Conservation (phyloP, 2,797 vertebrate species). For the Rhinichthys osculus region DNA sequence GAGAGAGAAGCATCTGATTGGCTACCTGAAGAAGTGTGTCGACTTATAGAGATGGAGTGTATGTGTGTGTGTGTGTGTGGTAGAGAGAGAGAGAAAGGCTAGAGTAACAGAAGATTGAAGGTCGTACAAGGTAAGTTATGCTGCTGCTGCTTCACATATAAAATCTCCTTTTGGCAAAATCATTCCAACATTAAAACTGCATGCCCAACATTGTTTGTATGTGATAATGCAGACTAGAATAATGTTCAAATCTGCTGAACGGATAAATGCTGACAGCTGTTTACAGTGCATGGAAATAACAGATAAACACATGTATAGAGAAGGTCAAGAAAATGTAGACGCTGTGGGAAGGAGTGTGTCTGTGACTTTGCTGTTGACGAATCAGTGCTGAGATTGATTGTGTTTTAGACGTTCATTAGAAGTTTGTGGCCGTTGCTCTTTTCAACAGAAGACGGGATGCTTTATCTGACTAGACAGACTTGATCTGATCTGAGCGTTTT, state of each 20-base stretch:
- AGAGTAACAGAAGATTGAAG: conserved; percentile 42
- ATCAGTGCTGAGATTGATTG: neutral
- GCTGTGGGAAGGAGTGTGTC: neutral
- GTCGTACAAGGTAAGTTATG: conserved; percentile 51
- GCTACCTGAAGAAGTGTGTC: conserved; percentile 36
- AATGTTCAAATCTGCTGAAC: neutral
- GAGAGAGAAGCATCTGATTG: conserved; percentile 36
- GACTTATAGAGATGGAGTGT: neutral
- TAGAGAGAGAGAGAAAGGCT: conserved; percentile 2
- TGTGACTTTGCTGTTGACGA: neutral
- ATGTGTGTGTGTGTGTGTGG: neutral
- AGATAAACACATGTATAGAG: neutral
- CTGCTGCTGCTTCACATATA: neutral
- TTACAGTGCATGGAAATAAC: neutral
- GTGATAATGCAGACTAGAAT: neutral
- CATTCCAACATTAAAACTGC: neutral
- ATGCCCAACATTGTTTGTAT: neutral
- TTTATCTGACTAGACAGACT: neutral
- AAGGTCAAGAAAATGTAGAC: neutral
- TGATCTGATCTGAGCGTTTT: neutral
- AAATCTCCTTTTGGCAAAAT: neutral
- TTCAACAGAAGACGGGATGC: neutral
- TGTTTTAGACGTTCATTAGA: neutral
- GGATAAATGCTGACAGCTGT: neutral
- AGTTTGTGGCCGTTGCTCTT: neutral